Conservation (phyloP, 2,113 vertebrate species). For the Chaetura pelagica region DNA sequence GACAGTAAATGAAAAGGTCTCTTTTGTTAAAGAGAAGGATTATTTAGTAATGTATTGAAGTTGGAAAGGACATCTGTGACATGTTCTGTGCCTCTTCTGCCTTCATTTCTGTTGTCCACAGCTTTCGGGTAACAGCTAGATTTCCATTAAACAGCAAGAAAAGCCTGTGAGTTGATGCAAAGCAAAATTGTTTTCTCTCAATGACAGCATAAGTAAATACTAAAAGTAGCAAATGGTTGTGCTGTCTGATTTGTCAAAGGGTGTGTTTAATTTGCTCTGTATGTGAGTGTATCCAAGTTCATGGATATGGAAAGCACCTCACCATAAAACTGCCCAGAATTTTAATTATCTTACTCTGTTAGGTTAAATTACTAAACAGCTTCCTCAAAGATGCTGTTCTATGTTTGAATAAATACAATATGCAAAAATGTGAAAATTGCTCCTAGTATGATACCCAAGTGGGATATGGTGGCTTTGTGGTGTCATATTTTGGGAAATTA, state of each 20-base stretch:
- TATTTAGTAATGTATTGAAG: not conserved
- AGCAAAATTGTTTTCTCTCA: not conserved
- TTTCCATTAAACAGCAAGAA: not conserved
- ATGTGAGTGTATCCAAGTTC: conserved; percentile 8
- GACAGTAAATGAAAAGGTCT: not conserved
- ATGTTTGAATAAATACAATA: conserved; percentile 42
- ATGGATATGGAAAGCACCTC: not conserved
- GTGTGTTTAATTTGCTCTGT: not conserved
- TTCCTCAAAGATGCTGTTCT: conserved; percentile 22
- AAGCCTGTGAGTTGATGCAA: not conserved
- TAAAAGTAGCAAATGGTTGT: not conserved
- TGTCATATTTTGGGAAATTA: conserved; percentile 57
- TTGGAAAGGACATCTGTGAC: not conserved
- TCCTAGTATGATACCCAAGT: not conserved
- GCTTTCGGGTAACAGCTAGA: not conserved
- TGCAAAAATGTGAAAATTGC: conserved; percentile 8
- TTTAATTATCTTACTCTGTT: conserved; percentile 55
- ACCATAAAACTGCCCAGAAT: not conserved
- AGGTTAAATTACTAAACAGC: conserved; percentile 48
- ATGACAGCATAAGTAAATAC: not conserved
- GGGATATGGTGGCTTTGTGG: not conserved
- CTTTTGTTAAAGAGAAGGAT: not conserved
- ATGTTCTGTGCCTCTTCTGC: not conserved
- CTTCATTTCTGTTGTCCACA: not conserved
- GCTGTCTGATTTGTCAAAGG: not conserved